Evolutionary conservation across 2,113 vertebrate species (phyloP).

Genomic region (Mus pahari): DNA sequence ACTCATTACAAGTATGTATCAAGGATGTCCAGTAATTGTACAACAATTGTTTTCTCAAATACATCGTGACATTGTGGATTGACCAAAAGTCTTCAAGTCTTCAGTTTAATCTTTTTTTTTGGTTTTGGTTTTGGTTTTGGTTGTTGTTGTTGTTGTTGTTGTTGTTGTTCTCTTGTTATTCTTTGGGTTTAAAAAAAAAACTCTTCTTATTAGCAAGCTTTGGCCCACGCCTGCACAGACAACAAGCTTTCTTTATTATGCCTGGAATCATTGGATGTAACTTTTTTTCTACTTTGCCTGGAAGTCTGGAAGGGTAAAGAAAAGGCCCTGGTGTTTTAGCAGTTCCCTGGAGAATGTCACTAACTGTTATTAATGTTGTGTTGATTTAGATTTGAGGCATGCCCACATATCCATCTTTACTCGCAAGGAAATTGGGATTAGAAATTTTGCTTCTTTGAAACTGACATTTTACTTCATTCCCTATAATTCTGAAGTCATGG

Average conservation of each 20-base stretch:
- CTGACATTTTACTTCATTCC: background rate
- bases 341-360: background rate
- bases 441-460: background rate
- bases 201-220: background rate
- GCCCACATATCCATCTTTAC: background rate
- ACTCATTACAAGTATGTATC: background rate
- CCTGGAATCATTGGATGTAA: background rate
- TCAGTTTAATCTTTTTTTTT: background rate
- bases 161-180: background rate
- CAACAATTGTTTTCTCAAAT: background rate
- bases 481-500: background rate
- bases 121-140: too few species aligned
- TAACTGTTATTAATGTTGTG: background rate
- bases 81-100: background rate
- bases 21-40: background rate
- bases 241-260: background rate
- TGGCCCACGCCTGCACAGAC: background rate
- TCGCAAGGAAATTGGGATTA: background rate
- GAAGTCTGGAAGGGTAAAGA: background rate
- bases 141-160: too few species aligned
- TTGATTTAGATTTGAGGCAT: slow-evolving; percentile 26
- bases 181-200: background rate
- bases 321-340: background rate
- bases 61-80: background rate
- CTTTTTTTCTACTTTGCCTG: background rate